phyloP scores from a whole-genome alignment of 1,140 invertebrate species.

The Philotrypesis tridentata region DNA sequence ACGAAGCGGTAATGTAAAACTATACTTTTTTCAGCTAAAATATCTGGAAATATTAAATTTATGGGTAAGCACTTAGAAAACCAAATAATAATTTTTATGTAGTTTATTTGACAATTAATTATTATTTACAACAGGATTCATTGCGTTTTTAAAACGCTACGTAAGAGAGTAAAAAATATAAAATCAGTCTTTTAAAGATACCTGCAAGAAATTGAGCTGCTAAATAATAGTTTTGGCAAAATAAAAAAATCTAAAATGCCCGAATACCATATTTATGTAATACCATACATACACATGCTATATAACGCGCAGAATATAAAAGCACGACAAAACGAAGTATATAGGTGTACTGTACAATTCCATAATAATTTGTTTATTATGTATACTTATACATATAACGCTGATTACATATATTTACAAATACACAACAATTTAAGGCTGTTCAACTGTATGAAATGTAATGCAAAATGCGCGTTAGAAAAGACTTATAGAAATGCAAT shows the following conservation, averaged over 20 bases:
- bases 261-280: neutral
- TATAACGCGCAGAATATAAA: neutral
- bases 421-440: conserved; percentile 36
- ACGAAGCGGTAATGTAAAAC: too few species aligned
- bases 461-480: neutral
- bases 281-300: neutral
- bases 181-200: conserved; percentile 40
- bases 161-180: conserved; percentile 25
- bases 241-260: conserved; percentile 10
- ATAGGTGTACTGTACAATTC: conserved; percentile 29
- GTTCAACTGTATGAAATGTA: conserved; percentile 39
- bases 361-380: conserved; percentile 12
- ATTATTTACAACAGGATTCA: conserved; percentile 49
- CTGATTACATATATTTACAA: conserved; percentile 34
- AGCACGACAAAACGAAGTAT: conserved; percentile 1
- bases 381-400: conserved; percentile 2
- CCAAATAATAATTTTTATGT: neutral
- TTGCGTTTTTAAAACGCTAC: conserved; percentile 14
- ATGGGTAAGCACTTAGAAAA: too few species aligned
- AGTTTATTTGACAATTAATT: conserved; percentile 47
- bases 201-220: neutral
- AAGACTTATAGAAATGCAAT: neutral
- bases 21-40: too few species aligned
- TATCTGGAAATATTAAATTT: too few species aligned
- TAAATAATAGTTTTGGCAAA: neutral